phyloP scores from a whole-genome alignment of 2,888 invertebrate genomes.

The Drosophila antonietae region DNA sequence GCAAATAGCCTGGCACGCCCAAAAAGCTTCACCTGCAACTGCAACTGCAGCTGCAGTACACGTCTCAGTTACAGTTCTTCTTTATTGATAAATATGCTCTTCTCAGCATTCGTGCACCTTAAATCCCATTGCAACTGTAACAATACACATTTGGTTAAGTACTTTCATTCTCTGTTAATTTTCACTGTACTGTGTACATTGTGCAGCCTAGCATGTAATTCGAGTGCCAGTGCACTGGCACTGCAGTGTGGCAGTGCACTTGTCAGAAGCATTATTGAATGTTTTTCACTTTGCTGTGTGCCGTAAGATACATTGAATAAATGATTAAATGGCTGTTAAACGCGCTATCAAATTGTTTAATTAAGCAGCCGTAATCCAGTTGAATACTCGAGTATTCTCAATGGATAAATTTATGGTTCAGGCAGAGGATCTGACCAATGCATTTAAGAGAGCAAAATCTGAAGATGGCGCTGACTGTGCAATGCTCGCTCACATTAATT shows the following conservation, averaged over 20 bases:
- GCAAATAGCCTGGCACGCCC: conserved; percentile 34
- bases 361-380: conserved; percentile 52
- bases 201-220: conserved; percentile 26
- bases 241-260: no score
- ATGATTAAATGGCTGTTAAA: conserved; percentile 59
- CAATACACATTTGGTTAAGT: conserved; percentile 6
- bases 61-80: conserved; percentile 17
- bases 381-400: conserved; percentile 35
- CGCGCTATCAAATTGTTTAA: conserved; percentile 57
- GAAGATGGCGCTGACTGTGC: background rate
- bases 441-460: background rate
- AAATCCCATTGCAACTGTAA: background rate
- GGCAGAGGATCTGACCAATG: conserved; percentile 1
- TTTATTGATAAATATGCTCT: conserved; percentile 41
- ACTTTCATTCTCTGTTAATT: conserved; percentile 5
- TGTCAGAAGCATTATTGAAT: conserved; percentile 18
- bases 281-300: conserved; percentile 16
- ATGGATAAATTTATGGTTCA: conserved; percentile 44
- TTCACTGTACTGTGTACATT: background rate
- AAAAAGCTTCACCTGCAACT: conserved; percentile 7
- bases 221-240: no score
- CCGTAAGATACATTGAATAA: conserved; percentile 41
- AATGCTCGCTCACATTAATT: background rate
- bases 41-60: conserved; percentile 7
- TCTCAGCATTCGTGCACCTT: background rate